Evolutionary conservation across 1,140 invertebrate species (phyloP).

Genomic region (Monomorium pharaonis): DNA sequence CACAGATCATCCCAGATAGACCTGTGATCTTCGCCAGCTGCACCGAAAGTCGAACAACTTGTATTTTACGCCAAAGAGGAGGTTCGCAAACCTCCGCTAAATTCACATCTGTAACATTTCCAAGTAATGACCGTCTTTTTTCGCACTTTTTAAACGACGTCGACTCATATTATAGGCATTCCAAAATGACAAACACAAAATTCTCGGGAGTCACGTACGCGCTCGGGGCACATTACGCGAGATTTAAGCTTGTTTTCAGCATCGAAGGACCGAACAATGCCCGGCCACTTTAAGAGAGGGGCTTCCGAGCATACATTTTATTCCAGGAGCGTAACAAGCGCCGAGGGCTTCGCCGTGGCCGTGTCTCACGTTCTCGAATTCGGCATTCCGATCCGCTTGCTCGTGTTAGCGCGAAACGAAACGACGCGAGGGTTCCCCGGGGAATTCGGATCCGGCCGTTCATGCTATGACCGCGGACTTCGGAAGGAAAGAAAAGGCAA

Average conservation of each 20-base stretch:
- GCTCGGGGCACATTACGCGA: constrained; percentile 68
- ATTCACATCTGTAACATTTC: constrained; percentile 16
- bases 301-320: constrained; percentile 62
- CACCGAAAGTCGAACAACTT: constrained; percentile 49
- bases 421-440: background rate
- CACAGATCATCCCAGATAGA: constrained; percentile 73
- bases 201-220: constrained; percentile 34
- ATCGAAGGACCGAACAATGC: constrained; percentile 68
- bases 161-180: background rate
- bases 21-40: constrained; percentile 65
- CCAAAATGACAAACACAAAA: constrained; percentile 39
- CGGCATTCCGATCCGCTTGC: constrained; percentile 55
- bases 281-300: constrained; percentile 60
- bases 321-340: constrained; percentile 69
- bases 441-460: constrained; percentile 61
- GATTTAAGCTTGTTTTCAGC: constrained; percentile 72
- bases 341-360: constrained; percentile 4
- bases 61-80: background rate
- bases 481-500: constrained; percentile 8
- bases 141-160: background rate
- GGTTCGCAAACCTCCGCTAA: constrained; percentile 13
- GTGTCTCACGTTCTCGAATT: constrained; percentile 61
- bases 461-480: constrained; percentile 40
- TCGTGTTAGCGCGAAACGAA: constrained; percentile 26
- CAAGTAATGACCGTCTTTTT: background rate